Evolutionary conservation across 2,888 invertebrate species (phyloP), one percentile per base, ranked within the genome.

Genomic region (Caenorhabditis zanzibari): DNA sequence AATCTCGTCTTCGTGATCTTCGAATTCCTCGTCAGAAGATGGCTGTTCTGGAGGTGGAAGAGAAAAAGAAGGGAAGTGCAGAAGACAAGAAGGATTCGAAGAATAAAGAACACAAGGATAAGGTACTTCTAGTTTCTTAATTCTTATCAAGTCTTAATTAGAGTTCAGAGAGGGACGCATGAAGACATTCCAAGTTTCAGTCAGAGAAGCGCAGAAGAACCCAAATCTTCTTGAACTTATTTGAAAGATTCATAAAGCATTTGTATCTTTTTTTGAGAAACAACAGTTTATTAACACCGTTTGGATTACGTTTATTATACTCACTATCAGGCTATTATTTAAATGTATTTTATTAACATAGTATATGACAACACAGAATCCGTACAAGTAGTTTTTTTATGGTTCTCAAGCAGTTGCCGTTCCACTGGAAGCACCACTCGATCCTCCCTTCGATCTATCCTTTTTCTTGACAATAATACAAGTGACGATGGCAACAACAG

Each of bases 1-100:
- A 73, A n/a, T 9, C 49, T 49, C 61, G 61, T 7, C 61, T 73
- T 2, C 49, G 52, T n/a, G 73, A 73, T 58, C 49, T 73, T 22
- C 59, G 52, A 22, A 73, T 73, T 73, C 61, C 73, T 6, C 61
- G 73, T 6, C 61, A 63, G 22, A 73, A 73, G 14, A 73, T 73
- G 73, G 19, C 61, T 26, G 49, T 73, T 14, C 24, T 73, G 38
- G 73, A 73, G 7, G 73, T 73, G n/a, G 68, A 68, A 22, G 26
- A 54, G 22, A 61, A 61, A 26, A 61, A 73, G 44, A 12, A 24
- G 16, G n/a, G 19, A 14, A 63, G 52, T 49, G 16, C 44, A 24
- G 73, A 73, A 10, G 72, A 58, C 26, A 49, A 61, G 49, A 63
- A 52, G 19, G 58, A 61, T 19, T n/a, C 12, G n/a, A 72, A 59